Evolutionary conservation across 1,140 invertebrate species (phyloP).

Genomic region (Ceratosolen solmsi): DNA sequence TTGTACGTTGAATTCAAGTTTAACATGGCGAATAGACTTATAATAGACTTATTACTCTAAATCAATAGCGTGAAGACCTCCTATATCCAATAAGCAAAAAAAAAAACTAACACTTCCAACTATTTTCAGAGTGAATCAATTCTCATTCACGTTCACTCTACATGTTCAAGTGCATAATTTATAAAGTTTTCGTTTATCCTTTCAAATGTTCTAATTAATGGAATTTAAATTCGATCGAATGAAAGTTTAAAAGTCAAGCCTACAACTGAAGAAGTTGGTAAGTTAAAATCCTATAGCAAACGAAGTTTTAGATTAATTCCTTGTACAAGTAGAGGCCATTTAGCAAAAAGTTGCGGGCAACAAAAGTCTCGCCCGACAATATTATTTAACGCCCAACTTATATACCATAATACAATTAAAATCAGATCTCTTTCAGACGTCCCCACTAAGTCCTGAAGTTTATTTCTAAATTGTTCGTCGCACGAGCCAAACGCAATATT

Average conservation of each 20-base stretch:
- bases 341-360: neutral
- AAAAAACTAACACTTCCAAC: neutral
- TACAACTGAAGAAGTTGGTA: neutral
- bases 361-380: neutral
- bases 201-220: slow-evolving; percentile 10
- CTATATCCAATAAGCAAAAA: neutral
- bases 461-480: neutral
- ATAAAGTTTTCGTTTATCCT: neutral
- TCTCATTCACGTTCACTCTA: neutral
- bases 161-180: neutral
- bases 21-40: neutral
- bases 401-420: neutral
- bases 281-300: neutral
- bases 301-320: slow-evolving; percentile 5
- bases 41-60: too few relatives aligned
- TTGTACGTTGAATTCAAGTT: too few relatives aligned
- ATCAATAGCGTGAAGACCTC: neutral
- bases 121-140: neutral
- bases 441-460: neutral
- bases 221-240: neutral
- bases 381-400: neutral
- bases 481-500: neutral
- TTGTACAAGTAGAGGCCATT: neutral
- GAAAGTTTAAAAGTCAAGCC: neutral
- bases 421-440: neutral